Evolutionary conservation across 2,113 vertebrate genomes (phyloP).

Genomic region (Rhabdornis inornatus): DNA sequence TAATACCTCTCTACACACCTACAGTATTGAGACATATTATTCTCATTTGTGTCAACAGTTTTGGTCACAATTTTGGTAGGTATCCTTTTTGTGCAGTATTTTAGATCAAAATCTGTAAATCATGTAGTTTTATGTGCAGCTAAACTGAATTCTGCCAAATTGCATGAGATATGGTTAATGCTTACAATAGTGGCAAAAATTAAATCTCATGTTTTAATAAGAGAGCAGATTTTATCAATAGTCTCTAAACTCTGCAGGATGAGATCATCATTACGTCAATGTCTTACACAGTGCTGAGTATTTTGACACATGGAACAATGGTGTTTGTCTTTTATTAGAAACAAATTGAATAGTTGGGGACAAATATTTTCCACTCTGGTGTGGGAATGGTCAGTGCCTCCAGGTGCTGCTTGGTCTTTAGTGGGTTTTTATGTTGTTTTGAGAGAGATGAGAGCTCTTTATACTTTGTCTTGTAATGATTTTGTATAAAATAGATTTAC

Average conservation of each 20-base stretch:
- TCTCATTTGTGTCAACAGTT: not conserved
- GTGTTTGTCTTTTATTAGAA: slow-evolving; percentile 4
- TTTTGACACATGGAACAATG: not conserved
- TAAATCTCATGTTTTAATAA: not conserved
- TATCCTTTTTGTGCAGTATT: not conserved
- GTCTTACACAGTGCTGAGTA: not conserved
- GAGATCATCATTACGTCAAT: not conserved
- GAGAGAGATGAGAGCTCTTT: not conserved
- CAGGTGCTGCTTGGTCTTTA: not conserved
- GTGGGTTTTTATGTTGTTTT: not conserved
- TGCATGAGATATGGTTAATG: not conserved
- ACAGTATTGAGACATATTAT: not conserved
- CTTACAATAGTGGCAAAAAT: not conserved
- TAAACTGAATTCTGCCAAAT: not conserved
- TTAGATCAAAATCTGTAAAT: not conserved
- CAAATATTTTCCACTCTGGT: not conserved
- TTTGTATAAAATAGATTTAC: not conserved
- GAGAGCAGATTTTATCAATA: not conserved
- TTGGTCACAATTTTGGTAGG: not conserved
- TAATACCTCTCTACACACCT: not conserved
- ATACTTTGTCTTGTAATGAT: not conserved
- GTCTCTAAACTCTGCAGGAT: not conserved
- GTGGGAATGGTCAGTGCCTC: not conserved
- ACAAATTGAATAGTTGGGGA: not conserved
- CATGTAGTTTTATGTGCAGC: not conserved